These are phyloP conservation scores for Neotragus moschatus DNA, from an alignment of 2,113 vertebrate species.

Conservation along the genomic window DNA sequence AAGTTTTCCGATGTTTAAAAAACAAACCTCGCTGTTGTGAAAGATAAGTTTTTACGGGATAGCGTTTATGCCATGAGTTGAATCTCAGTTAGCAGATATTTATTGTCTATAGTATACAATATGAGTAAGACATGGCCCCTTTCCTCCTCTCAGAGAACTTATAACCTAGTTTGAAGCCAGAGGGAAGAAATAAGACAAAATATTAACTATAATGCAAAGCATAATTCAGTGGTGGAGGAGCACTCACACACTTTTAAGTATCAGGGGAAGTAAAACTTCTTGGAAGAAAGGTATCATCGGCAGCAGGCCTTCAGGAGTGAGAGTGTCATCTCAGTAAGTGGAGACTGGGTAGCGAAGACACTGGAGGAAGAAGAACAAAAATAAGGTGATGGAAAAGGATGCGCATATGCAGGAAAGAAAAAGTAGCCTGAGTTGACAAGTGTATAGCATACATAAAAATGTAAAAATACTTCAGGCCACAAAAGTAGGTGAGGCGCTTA, in stretches of 20 bases:
- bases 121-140: background rate
- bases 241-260: background rate
- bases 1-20: background rate
- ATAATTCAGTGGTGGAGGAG: background rate
- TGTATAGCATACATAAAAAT: background rate
- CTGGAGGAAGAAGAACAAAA: background rate
- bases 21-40: background rate
- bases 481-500: background rate
- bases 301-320: background rate
- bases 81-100: background rate
- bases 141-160: background rate
- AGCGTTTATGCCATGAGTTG: background rate
- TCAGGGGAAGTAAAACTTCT: background rate
- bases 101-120: background rate
- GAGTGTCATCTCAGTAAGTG: background rate
- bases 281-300: background rate
- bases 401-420: background rate
- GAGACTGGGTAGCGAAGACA: background rate
- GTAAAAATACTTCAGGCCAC: background rate
- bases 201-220: background rate
- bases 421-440: background rate
- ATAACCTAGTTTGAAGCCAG: background rate
- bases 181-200: background rate
- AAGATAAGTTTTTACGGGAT: background rate
- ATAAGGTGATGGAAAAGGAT: background rate